Conservation (phyloP, 1,140 invertebrate genomes). For the Lethrus apterus region DNA sequence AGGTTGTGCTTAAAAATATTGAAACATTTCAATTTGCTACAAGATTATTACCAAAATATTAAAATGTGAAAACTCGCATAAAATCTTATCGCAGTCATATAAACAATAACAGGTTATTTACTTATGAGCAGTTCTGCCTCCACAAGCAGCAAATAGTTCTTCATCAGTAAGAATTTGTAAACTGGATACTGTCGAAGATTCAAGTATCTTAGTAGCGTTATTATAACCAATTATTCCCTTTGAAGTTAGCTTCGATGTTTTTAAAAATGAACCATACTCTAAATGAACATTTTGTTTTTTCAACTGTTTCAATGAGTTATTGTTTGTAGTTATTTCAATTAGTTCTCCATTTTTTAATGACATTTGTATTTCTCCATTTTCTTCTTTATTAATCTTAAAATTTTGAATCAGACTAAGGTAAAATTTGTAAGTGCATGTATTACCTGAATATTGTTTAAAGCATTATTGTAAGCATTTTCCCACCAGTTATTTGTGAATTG, state of each 20-base stretch:
- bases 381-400: slow-evolving; percentile 24
- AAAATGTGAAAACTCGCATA: too few species aligned
- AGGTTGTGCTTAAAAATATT: not conserved
- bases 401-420: not conserved
- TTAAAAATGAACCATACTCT: slow-evolving; percentile 49
- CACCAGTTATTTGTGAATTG: slow-evolving; percentile 77
- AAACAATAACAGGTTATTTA: too few species aligned
- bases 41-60: too few species aligned
- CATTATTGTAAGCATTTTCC: slow-evolving; percentile 67
- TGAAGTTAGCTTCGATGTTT: slow-evolving; percentile 42
- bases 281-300: slow-evolving; percentile 38
- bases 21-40: not conserved
- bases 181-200: slow-evolving; percentile 29
- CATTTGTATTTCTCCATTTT: slow-evolving; percentile 36
- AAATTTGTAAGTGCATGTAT: not conserved
- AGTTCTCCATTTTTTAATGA: slow-evolving; percentile 38
- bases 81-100: too few species aligned
- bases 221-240: slow-evolving; percentile 29
- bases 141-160: slow-evolving; percentile 68
- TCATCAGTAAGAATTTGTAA: slow-evolving; percentile 57
- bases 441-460: slow-evolving; percentile 57
- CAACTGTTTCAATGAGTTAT: slow-evolving; percentile 42
- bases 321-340: slow-evolving; percentile 46
- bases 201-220: slow-evolving; percentile 16
- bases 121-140: slow-evolving; percentile 75